phyloP scores from a whole-genome alignment of 2,888 invertebrate species.

The Andrena praecox region DNA sequence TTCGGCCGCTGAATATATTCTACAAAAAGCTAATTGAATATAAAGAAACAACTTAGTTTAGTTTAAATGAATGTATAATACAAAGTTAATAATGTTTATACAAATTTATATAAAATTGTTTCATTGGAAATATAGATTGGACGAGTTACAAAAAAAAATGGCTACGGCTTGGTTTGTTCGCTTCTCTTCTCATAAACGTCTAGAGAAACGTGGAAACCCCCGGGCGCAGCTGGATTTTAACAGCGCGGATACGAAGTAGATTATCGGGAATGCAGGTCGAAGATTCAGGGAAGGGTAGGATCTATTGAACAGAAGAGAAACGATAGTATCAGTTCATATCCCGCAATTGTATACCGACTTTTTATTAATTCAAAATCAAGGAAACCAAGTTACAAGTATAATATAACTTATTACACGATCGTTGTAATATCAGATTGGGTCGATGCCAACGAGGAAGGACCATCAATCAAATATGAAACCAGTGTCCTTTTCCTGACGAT shows the following conservation, averaged over 20 bases:
- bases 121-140: slow-evolving; percentile 24
- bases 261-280: slow-evolving; percentile 47
- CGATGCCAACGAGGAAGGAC: slow-evolving; percentile 50
- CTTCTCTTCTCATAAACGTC: not conserved
- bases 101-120: slow-evolving; percentile 41
- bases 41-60: slow-evolving; percentile 24
- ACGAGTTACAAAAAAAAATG: not conserved
- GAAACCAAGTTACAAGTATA: slow-evolving; percentile 75
- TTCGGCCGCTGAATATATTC: not conserved
- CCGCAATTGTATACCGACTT: slow-evolving; percentile 71
- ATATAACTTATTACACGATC: slow-evolving; percentile 60
- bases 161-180: not conserved
- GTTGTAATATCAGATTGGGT: slow-evolving; percentile 49
- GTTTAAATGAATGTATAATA: slow-evolving; percentile 44
- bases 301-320: slow-evolving; percentile 53
- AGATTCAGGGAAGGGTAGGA: slow-evolving; percentile 45
- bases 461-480: slow-evolving; percentile 15
- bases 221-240: slow-evolving; percentile 35
- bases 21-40: slow-evolving; percentile 21
- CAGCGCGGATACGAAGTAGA: slow-evolving; percentile 13
- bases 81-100: slow-evolving; percentile 38
- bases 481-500: slow-evolving; percentile 4
- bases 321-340: slow-evolving; percentile 30
- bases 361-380: slow-evolving; percentile 77
- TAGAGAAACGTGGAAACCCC: slow-evolving; percentile 20